phyloP scores from a whole-genome alignment of 1,140 invertebrate genomes.

The Galendromus occidentalis region DNA sequence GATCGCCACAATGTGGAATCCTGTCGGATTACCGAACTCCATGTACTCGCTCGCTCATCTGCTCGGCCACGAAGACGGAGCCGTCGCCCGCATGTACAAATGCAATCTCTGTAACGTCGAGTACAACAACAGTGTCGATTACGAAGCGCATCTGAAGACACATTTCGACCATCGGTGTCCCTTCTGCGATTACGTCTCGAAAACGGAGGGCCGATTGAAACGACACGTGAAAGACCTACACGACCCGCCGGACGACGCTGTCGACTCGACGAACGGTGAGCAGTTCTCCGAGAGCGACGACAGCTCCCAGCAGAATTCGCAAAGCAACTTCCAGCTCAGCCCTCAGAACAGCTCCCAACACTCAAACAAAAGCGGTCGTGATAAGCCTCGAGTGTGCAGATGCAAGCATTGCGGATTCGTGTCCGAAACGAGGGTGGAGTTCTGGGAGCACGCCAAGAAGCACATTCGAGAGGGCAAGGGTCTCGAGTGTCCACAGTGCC shows the following conservation, averaged over 20 bases:
- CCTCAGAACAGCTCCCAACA: constrained; percentile 30
- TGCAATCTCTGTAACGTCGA: constrained; percentile 27
- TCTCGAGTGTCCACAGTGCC: constrained; percentile 70
- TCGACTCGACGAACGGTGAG: neutral
- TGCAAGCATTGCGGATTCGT: constrained; percentile 79
- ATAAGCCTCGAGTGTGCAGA: constrained; percentile 37
- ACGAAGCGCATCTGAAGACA: constrained; percentile 34
- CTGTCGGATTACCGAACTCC: no score
- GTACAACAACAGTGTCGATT: constrained; percentile 26
- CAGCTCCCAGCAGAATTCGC: constrained; percentile 16
- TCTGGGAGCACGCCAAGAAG: constrained; percentile 69
- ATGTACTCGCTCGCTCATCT: neutral
- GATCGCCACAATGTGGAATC: no score
- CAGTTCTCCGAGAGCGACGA: constrained; percentile 11
- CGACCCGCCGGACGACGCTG: neutral
- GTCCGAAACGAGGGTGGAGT: constrained; percentile 65
- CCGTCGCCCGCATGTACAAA: constrained; percentile 12
- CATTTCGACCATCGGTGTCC: constrained; percentile 34
- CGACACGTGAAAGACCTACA: constrained; percentile 37
- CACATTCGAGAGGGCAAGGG: constrained; percentile 88
- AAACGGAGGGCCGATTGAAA: constrained; percentile 36
- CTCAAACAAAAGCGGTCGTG: constrained; percentile 31
- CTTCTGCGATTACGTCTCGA: constrained; percentile 37
- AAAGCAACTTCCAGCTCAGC: no score
- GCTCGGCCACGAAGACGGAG: neutral